A percentile compares a stretch with the other conserved stretches of the same genome.
Evolutionary conservation across 2,797 vertebrate species (phyloP).

Genomic region (Xenops minutus): DNA sequence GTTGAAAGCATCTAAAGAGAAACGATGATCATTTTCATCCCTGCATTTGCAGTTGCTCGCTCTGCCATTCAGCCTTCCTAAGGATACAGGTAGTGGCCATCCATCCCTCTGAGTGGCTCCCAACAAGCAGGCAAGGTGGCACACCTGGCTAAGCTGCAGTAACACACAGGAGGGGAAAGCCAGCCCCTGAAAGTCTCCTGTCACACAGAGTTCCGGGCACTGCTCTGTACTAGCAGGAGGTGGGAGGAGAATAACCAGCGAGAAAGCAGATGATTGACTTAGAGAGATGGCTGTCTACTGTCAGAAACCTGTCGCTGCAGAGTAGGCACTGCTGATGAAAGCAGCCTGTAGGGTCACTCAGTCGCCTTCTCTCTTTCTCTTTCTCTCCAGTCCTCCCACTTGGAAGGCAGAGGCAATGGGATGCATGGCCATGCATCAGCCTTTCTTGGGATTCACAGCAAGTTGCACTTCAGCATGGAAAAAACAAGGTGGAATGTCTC

Average conservation of each 20-base stretch:
- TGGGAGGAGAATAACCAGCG: neutral
- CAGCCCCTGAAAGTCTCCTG: neutral
- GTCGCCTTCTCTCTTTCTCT: neutral
- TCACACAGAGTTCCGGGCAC: neutral
- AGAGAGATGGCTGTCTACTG: conserved; percentile 7
- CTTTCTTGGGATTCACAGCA: conserved; percentile 37
- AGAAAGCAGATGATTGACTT: neutral
- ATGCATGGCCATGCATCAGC: neutral
- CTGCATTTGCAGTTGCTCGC: neutral
- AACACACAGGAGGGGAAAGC: neutral
- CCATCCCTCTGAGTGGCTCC: neutral
- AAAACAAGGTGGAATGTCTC: conserved; percentile 17
- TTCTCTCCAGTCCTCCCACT: neutral
- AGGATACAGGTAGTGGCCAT: neutral
- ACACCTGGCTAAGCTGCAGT: neutral
- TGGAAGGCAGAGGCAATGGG: conserved; percentile 15
- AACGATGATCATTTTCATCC: neutral
- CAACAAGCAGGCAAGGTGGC: neutral
- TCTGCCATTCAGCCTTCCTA: neutral
- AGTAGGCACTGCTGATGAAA: conserved; percentile 20
- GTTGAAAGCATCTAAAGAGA: neutral
- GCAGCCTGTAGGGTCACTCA: neutral
- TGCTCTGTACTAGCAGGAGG: neutral
- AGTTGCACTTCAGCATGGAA: conserved; percentile 11
- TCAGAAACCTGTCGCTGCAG: conserved; percentile 21